Evolutionary conservation across 2,888 invertebrate genomes (phyloP), one percentile per base, ranked within the genome.

Genomic region (Mythimna albipuncta): DNA sequence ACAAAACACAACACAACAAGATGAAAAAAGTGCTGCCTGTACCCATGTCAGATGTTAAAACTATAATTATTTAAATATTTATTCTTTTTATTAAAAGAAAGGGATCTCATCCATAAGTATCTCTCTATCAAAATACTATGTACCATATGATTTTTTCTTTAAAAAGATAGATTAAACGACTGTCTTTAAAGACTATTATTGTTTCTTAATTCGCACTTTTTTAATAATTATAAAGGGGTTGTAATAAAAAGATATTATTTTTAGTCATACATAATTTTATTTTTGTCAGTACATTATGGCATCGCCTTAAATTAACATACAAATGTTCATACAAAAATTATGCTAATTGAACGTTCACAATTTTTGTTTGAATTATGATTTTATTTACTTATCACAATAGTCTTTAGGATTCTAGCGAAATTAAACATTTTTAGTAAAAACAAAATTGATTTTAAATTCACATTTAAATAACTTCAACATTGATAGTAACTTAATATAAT

Each of bases 271-370:
- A 84, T 75, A 2, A 57, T 81, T 77, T 75, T 74, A 85, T 86
- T 77, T 83, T 86, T 84, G 81, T 87, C 83, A 85, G 83, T 85
- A 83, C 82, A 85, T 80, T 77, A 82, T 87, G 88, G 87, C 89
- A 72, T 87, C 72, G 83, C 81, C 83, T 83, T 85, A 85, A 62
- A 69, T 83, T 83, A 81, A 69, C 74, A 86, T 86, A 86, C 84
- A 85, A 87, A 84, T 86, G 74, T 79, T 82, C 85, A 81, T 89
- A 88, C 83, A 88, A 89, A 90, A 89, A 84, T 85, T 88, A 88
- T 77, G 75, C 87, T 87, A 87, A 75, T 83, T 71, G 70, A 77
- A 82, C 68, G 68, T 73, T 77, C 66, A 77, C 73, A 77, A 72
- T 71, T 71, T 74, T 77, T 68, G 69, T 75, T 74, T 72, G 54